Evolutionary conservation across 2,113 vertebrate genomes (phyloP).

Genomic region (Ciconia boyciana): DNA sequence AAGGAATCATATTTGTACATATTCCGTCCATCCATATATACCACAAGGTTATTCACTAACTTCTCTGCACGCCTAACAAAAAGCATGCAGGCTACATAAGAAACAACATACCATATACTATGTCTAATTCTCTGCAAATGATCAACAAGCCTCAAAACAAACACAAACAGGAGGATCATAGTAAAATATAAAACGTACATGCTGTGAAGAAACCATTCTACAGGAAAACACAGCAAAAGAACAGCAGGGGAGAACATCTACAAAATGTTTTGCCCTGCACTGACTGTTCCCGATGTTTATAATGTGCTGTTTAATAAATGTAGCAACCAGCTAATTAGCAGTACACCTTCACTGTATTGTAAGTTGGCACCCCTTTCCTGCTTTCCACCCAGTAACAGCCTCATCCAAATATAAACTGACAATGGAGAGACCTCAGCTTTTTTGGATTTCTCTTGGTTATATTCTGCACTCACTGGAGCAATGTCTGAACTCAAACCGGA

Average conservation of each 20-base stretch:
- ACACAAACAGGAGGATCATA: not conserved
- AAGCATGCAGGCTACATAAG: not conserved
- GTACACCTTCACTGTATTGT: not conserved
- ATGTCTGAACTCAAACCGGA: slow-evolving; percentile 95
- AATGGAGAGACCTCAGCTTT: not conserved
- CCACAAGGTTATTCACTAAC: not conserved
- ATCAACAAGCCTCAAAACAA: not conserved
- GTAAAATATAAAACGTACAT: not conserved
- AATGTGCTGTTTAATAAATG: not conserved
- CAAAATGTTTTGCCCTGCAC: not conserved
- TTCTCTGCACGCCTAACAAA: not conserved
- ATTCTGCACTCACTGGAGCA: slow-evolving; percentile 88
- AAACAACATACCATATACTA: not conserved
- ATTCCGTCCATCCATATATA: not conserved
- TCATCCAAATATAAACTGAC: not conserved
- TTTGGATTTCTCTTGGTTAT: not conserved
- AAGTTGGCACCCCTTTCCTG: not conserved
- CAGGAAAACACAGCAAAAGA: not conserved
- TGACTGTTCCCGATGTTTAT: not conserved
- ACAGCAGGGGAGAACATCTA: not conserved
- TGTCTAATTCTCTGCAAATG: not conserved
- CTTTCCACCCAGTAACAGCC: not conserved
- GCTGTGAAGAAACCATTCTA: not conserved
- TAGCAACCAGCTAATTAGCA: not conserved
- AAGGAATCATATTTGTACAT: not conserved